A percentile compares a stretch with the other conserved stretches of the same genome.
phyloP scores from a whole-genome alignment of 1,140 invertebrate species.

The Polyergus mexicanus region DNA sequence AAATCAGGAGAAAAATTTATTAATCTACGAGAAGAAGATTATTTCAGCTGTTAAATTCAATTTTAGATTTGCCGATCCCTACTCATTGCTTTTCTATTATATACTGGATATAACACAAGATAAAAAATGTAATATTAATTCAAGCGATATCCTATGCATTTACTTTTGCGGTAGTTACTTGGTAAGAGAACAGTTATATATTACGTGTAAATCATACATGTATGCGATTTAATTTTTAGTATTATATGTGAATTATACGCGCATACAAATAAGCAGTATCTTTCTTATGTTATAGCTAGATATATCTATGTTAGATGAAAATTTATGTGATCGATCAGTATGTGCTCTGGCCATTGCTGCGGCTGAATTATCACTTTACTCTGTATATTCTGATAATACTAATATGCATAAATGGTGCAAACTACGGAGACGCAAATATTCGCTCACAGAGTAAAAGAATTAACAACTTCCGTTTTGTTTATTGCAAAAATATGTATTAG shows the following conservation, averaged over 20 bases:
- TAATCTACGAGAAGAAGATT: slow-evolving; percentile 71
- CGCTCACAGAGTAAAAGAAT: slow-evolving; percentile 31
- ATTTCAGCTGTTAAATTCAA: slow-evolving; percentile 70
- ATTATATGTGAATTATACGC: background rate
- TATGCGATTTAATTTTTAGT: background rate
- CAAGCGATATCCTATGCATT: background rate
- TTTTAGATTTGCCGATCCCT: slow-evolving; percentile 74
- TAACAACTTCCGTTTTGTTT: background rate
- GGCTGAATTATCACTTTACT: slow-evolving; percentile 62
- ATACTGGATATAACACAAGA: slow-evolving; percentile 29
- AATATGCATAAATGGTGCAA: slow-evolving; percentile 9
- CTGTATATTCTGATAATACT: slow-evolving; percentile 21
- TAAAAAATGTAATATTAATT: background rate
- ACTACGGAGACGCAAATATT: slow-evolving; percentile 37
- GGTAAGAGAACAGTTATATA: slow-evolving; percentile 56
- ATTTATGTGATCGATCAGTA: slow-evolving; percentile 39
- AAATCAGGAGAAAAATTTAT: slow-evolving; percentile 54
- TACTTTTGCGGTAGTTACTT: slow-evolving; percentile 74
- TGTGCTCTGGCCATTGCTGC: slow-evolving; percentile 52
- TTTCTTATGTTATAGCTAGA: slow-evolving; percentile 73
- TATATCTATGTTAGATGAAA: slow-evolving; percentile 70
- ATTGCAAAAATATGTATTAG: background rate
- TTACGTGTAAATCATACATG: background rate
- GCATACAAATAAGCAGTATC: background rate
- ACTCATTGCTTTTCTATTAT: slow-evolving; percentile 65